phyloP scores from a whole-genome alignment of 2,113 vertebrate species.

The Verasper variegatus region DNA sequence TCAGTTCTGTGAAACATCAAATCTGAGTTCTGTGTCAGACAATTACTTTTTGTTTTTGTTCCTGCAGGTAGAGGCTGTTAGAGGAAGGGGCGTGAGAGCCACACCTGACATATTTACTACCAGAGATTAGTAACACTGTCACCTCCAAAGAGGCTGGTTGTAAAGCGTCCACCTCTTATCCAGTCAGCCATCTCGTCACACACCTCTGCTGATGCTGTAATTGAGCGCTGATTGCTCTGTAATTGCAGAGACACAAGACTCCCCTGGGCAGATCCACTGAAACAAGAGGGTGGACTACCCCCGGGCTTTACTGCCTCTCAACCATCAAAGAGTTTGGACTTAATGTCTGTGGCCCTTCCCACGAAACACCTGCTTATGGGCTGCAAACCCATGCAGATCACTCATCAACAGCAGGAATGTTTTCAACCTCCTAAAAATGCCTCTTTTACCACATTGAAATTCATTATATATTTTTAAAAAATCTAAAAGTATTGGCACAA shows the following conservation, averaged over 20 bases:
- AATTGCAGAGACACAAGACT: constrained; percentile 74
- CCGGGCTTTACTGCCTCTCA: constrained; percentile 48
- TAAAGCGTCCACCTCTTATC: constrained; percentile 66
- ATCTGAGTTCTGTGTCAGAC: neutral
- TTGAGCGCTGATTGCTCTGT: constrained; percentile 67
- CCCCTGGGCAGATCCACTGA: constrained; percentile 50
- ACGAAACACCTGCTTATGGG: constrained; percentile 63
- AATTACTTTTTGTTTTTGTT: neutral
- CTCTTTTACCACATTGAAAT: constrained; percentile 48
- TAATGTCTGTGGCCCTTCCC: constrained; percentile 52
- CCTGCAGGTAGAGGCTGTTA: neutral
- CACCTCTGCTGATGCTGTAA: constrained; percentile 70
- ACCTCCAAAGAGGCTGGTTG: constrained; percentile 54
- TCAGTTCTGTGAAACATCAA: neutral
- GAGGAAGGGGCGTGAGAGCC: constrained; percentile 12
- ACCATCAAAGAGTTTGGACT: constrained; percentile 72
- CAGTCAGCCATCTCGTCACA: constrained; percentile 57
- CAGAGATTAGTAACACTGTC: constrained; percentile 63
- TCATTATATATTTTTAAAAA: constrained; percentile 9
- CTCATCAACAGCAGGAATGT: neutral
- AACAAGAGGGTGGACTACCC: constrained; percentile 44
- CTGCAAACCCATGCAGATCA: constrained; percentile 36
- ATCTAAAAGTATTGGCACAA: constrained; percentile 31
- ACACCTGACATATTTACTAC: constrained; percentile 59
- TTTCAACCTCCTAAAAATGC: constrained; percentile 27